Evolutionary conservation across 2,113 vertebrate genomes (phyloP).

Genomic region (Rhadina sibilatrix): DNA sequence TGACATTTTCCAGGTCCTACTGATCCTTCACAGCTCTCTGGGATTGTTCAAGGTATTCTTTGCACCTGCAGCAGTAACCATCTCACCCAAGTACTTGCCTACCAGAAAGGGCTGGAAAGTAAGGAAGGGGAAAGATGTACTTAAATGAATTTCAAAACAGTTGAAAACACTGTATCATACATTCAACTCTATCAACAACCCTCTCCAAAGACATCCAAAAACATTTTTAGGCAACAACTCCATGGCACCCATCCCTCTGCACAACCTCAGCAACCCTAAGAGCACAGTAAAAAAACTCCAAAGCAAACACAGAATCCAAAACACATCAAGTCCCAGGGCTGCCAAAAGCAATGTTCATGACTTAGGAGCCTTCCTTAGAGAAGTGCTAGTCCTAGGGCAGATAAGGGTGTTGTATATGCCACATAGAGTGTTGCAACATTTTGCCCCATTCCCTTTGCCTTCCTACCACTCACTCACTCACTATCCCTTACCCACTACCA

Average conservation of each 20-base stretch:
- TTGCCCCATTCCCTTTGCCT: not conserved
- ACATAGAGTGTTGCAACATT: rapidly evolving
- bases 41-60: not conserved
- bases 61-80: not conserved
- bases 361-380: not conserved
- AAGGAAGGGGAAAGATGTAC: not conserved
- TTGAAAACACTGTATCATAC: not conserved
- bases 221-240: not conserved
- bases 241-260: not conserved
- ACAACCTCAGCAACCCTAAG: not conserved
- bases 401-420: rapidly evolving
- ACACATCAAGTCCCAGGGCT: not conserved
- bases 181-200: not conserved
- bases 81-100: not conserved
- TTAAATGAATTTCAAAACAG: not conserved
- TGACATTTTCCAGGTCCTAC: not conserved
- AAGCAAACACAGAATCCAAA: not conserved
- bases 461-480: not conserved
- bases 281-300: not conserved
- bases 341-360: not conserved
- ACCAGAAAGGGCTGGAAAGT: not conserved
- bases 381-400: not conserved
- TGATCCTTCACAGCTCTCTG: not conserved
- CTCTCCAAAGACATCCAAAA: not conserved
- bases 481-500: not conserved